Base-by-base conservation (phyloP, 2,888 invertebrate species). In the Mythimna pallens region DNA sequence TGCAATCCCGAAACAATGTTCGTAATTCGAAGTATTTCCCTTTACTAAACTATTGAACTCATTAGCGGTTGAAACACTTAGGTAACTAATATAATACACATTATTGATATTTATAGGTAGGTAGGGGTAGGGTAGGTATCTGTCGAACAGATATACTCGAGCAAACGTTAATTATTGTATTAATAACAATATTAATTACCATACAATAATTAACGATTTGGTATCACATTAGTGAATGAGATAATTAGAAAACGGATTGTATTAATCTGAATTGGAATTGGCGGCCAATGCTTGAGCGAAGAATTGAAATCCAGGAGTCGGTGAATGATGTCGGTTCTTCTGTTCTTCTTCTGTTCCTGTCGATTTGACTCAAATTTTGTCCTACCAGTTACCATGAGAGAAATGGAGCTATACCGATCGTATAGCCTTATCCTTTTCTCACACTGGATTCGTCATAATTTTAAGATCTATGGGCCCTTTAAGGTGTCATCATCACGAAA, bases 131-230 rank as follows among this genome's bases (percentile, higher is more conserved):
- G 50, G 7, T 50, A 50, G 7, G 20, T 50, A 47, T 47, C 47
- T 8, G 57, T 17, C 20, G 2, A 50, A 34, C 20, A 36, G 40
- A 74, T 34, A 25, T 14, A 55, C n/a, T 30, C 3, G 14, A 55
- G 22, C n/a, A 12, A n/a, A 47, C 47, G 22, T 17, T 14, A 67
- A 67, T 30, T 47, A n/a, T 12, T 22, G 7, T 55, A n/a, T 62
- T 40, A 55, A 47, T 75, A 40, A 55, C 54, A 17, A 63, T 58
- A 43, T 63, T 52, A 75, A 70, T 75, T 76, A 43, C 25, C 62
- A 14, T 14, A 25, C 1, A 69, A 34, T 62, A 43, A 54, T 65
- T 65, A 5, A 8, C 14, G 20, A n/a, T 65, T 30, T 17, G 30
- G 7, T 47, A 2, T 22, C 36, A 36, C 17, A 36, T 68, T 30